Evolutionary conservation across 2,797 vertebrate species (phyloP), one percentile per base, ranked within the genome.

Genomic region (Denticeps clupeoides): DNA sequence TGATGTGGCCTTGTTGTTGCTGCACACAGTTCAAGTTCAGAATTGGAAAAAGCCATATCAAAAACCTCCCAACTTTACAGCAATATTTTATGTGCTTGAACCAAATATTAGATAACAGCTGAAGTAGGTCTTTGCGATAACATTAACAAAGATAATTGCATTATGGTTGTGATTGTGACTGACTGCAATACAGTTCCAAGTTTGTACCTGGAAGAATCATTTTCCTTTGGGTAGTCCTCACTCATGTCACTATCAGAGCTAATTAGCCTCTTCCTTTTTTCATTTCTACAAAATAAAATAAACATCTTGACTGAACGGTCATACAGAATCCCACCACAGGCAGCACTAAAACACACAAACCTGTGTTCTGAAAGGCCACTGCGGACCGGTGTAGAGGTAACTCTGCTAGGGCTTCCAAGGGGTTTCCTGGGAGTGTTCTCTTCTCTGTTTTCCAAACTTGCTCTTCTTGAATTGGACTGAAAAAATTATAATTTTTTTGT

Each of bases 181-280:
- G 21, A 21, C 4, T 11, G 10, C 9, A n/a, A n/a, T n/a, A n/a
- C n/a, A n/a, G n/a, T n/a, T n/a, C n/a, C n/a, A n/a, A n/a, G n/a
- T n/a, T 1, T 46, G 38, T 78, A 97, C 94, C 90, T 93, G 3
- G 93, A 94, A 3, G 93, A 94, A 79, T 99, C 93, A 43, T 99
- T 99, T 77, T 99, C 94, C 74, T 99, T 99, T 54, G 94, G 93
- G 68, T 97, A 99, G 73, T 99, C 93, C 71, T 97, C 92, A 12
- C 73, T 85, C 51, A 95, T 63, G 63, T 96, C 90, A 54, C 82
- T 83, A 25, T 90, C 87, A 56, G 87, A 58, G 55, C 73, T 82
- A 1, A 89, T 67, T 49, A 84, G 64, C 61, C 91, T 76, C 75
- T 94, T 99, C 60, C 90, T 90, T 69, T 93, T 97, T 70, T 97